Evolutionary conservation across 2,797 vertebrate species (phyloP).

Genomic region (Poliocrania exsul): DNA sequence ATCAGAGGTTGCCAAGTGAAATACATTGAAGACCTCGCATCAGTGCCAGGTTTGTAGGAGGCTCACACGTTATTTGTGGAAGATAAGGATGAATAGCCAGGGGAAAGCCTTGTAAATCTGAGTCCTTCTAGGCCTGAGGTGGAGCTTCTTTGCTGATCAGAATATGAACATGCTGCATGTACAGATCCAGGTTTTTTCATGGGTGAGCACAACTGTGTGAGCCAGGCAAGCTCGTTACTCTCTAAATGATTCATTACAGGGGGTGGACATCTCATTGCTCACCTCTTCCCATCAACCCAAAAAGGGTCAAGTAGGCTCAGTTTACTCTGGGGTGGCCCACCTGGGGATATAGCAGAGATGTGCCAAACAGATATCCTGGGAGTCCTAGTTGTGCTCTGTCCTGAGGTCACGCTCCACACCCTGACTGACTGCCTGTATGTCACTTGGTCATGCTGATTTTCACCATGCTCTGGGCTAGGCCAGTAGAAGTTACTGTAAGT

Average conservation of each 20-base stretch:
- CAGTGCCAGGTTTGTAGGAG: neutral
- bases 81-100: neutral
- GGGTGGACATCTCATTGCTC: neutral
- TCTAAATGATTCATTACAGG: neutral
- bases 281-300: neutral
- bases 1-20: neutral
- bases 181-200: neutral
- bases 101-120: neutral
- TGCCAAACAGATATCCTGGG: neutral
- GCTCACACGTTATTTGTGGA: rapidly evolving
- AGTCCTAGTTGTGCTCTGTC: neutral
- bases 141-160: neutral
- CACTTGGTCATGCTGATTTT: neutral
- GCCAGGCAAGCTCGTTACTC: neutral
- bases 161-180: neutral
- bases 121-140: neutral
- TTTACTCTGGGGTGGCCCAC: neutral
- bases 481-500: neutral
- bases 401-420: neutral
- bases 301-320: neutral
- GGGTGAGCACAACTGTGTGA: neutral
- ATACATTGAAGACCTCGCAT: neutral
- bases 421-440: neutral
- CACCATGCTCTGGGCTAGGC: neutral
- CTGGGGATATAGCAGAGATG: neutral